A percentile compares a stretch with the other conserved stretches of the same genome.
These are phyloP conservation scores for Pyralis farinalis DNA, from an alignment of 2,888 invertebrate genomes.

Conservation along the genomic window DNA sequence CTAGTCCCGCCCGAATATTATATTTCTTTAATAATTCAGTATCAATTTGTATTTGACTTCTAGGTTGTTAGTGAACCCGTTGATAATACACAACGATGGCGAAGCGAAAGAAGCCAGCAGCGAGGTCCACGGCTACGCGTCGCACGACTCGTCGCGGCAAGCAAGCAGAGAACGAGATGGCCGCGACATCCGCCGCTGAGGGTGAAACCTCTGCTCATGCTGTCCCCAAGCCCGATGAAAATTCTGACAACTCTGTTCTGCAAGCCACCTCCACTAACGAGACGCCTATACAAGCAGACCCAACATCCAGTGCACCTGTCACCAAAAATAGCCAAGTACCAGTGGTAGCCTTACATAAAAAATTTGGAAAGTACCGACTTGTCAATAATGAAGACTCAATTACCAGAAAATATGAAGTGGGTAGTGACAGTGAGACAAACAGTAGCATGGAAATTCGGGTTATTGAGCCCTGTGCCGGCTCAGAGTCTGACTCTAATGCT, in stretches of 20 bases:
- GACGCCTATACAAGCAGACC: constrained; percentile 21
- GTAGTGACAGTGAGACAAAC: constrained; percentile 76
- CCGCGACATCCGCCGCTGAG: constrained; percentile 26
- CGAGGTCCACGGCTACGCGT: constrained; percentile 48
- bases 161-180: constrained; percentile 33
- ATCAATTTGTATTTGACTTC: constrained; percentile 29
- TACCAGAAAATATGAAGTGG: constrained; percentile 58
- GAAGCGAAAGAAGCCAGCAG: constrained; percentile 64
- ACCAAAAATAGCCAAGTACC: constrained; percentile 45
- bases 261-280: constrained; percentile 16
- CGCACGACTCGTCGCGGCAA: constrained; percentile 64
- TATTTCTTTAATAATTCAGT: constrained; percentile 22
- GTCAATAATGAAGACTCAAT: constrained; percentile 61
- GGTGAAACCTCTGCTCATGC: constrained; percentile 44
- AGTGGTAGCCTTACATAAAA: constrained; percentile 70
- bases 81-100: constrained; percentile 50
- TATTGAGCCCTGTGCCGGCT: constrained; percentile 65
- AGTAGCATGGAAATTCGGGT: constrained; percentile 69
- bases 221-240: constrained; percentile 14
- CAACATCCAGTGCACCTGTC: constrained; percentile 25
- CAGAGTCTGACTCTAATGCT: constrained; percentile 74
- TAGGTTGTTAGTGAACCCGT: constrained; percentile 48
- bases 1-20: constrained; percentile 23
- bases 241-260: constrained; percentile 14
- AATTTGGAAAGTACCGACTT: constrained; percentile 80